Conservation (phyloP, 2,797 vertebrate species). For the Tangara arthus region DNA sequence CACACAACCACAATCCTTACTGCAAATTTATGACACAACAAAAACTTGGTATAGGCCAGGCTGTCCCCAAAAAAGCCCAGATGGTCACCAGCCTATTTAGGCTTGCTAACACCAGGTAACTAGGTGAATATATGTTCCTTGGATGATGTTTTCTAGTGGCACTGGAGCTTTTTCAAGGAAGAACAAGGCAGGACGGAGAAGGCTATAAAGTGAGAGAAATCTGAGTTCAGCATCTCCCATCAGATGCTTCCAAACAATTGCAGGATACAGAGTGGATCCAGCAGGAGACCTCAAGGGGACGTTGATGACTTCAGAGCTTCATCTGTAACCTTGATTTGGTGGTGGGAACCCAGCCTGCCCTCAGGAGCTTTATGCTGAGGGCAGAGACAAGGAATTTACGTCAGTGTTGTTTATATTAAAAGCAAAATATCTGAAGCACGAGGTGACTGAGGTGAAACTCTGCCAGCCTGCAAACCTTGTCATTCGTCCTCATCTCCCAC, state of each 20-base stretch:
- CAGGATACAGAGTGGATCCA: slow-evolving; percentile 50
- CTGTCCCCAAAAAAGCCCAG: neutral
- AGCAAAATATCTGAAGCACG: neutral
- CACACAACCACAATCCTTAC: neutral
- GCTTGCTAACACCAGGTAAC: neutral
- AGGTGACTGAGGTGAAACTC: slow-evolving; percentile 8
- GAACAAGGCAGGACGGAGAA: neutral
- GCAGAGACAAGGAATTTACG: neutral
- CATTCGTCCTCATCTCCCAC: neutral
- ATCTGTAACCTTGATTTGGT: slow-evolving; percentile 1
- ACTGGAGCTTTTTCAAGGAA: neutral
- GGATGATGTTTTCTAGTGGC: neutral
- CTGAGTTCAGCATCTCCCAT: neutral
- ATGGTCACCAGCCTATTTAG: neutral
- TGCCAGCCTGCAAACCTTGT: neutral
- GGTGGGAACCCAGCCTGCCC: neutral
- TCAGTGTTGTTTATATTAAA: neutral
- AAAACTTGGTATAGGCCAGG: neutral
- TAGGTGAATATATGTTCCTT: neutral
- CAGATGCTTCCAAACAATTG: slow-evolving; percentile 45
- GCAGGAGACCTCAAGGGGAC: slow-evolving; percentile 22
- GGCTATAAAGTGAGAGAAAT: neutral
- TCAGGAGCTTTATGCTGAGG: neutral
- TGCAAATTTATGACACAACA: neutral
- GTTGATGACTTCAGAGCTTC: slow-evolving; percentile 23